These are phyloP conservation scores for Orussus abietinus DNA, from an alignment of 1,140 invertebrate genomes.

Conservation along the genomic window DNA sequence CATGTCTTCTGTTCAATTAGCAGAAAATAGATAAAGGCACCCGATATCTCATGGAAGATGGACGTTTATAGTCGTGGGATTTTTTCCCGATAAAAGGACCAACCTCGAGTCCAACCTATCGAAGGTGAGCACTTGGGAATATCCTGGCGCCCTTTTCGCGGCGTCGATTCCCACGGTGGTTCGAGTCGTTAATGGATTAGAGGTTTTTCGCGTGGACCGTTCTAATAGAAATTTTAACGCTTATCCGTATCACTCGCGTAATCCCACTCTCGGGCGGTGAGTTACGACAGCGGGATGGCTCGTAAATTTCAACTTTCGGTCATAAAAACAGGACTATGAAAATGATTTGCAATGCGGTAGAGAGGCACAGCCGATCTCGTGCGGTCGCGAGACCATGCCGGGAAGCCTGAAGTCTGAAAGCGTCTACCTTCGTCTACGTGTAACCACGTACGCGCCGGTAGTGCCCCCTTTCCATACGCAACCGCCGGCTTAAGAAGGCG, in stretches of 20 bases:
- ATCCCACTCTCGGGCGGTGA: slow-evolving; percentile 12
- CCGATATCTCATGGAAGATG: no score
- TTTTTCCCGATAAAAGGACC: no score
- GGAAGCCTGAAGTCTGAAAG: slow-evolving; percentile 4
- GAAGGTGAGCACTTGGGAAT: background rate
- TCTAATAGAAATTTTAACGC: slow-evolving; percentile 26
- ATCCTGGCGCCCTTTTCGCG: background rate
- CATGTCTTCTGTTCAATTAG: no score
- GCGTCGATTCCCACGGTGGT: slow-evolving; percentile 25
- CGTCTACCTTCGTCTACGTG: background rate
- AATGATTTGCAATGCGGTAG: slow-evolving; percentile 32
- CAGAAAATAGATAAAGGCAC: no score
- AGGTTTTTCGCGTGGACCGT: slow-evolving; percentile 22
- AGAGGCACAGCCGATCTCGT: slow-evolving; percentile 11
- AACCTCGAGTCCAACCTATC: no score
- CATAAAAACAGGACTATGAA: slow-evolving; percentile 37
- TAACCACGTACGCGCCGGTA: slow-evolving; percentile 4
- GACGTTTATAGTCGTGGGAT: no score
- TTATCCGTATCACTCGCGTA: slow-evolving; percentile 15
- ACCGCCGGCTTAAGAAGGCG: slow-evolving; percentile 18
- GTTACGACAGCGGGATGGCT: slow-evolving; percentile 19
- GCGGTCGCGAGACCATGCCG: background rate
- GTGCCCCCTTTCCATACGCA: slow-evolving; percentile 5
- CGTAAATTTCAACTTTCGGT: slow-evolving; percentile 32
- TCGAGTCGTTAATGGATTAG: slow-evolving; percentile 26